Evolutionary conservation across 2,888 invertebrate genomes (phyloP).

Genomic region (Macrostomum cliftonense): DNA sequence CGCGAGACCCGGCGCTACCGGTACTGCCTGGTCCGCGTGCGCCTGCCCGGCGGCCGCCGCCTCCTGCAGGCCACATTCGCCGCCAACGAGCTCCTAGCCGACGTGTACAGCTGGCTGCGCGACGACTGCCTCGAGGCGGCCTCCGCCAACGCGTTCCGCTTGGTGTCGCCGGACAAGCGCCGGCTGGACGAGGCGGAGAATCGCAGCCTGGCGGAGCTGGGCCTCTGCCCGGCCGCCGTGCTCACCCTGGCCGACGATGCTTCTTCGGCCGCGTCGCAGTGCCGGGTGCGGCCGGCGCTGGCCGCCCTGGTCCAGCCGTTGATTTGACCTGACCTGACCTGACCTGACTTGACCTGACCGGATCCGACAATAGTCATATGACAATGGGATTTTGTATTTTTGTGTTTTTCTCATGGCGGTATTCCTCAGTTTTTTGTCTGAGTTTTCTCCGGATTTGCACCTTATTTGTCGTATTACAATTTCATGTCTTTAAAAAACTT

Average conservation of each 20-base stretch:
- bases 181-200: slow-evolving; percentile 50
- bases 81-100: slow-evolving; percentile 55
- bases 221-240: slow-evolving; percentile 62
- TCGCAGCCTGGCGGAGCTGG: slow-evolving; percentile 52
- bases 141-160: slow-evolving; percentile 48
- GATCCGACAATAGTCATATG: too few relatives aligned
- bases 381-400: too few relatives aligned
- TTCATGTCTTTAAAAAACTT: too few relatives aligned
- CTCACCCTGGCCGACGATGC: slow-evolving; percentile 54
- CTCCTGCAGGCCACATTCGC: slow-evolving; percentile 62
- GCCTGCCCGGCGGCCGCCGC: slow-evolving; percentile 55
- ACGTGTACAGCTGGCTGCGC: slow-evolving; percentile 58
- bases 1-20: slow-evolving; percentile 51
- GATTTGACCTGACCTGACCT: too few relatives aligned
- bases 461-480: too few relatives aligned
- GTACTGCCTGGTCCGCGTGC: slow-evolving; percentile 61
- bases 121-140: slow-evolving; percentile 55
- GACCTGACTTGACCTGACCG: too few relatives aligned
- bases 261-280: neutral
- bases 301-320: neutral
- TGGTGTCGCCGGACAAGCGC: slow-evolving; percentile 51
- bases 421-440: too few relatives aligned
- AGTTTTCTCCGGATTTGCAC: too few relatives aligned
- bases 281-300: too few relatives aligned
- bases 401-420: too few relatives aligned